phyloP scores from a whole-genome alignment of 2,113 vertebrate species.

The Toxotes jaculatrix region DNA sequence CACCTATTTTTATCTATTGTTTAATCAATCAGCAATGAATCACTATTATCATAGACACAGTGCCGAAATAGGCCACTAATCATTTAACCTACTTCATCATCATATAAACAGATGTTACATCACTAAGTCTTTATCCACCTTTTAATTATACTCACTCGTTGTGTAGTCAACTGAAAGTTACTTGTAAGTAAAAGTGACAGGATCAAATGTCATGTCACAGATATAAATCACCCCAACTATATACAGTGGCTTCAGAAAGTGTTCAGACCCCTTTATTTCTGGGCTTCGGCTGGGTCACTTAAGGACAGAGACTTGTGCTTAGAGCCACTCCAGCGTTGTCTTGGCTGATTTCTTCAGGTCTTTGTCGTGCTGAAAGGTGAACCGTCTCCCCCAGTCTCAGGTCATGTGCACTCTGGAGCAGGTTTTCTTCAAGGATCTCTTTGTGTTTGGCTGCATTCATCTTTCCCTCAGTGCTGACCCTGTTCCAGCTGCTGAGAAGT shows the following conservation, averaged over 20 bases:
- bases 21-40: constrained; percentile 1
- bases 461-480: too few relatives aligned
- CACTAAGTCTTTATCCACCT: background rate
- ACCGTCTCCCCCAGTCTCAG: too few relatives aligned
- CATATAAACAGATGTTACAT: background rate
- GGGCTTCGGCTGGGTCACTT: background rate
- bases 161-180: background rate
- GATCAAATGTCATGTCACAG: background rate
- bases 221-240: background rate
- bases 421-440: too few relatives aligned
- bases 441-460: too few relatives aligned
- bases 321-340: background rate
- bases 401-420: too few relatives aligned
- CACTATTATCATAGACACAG: background rate
- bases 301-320: background rate
- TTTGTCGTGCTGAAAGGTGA: too few relatives aligned
- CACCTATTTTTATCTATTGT: background rate
- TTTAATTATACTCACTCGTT: background rate
- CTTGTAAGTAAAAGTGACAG: background rate
- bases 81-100: background rate
- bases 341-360: too few relatives aligned
- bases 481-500: too few relatives aligned
- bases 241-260: background rate
- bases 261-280: too few relatives aligned
- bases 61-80: background rate